Evolutionary conservation across 2,888 invertebrate genomes (phyloP), one percentile per base, ranked within the genome.

Genomic region (Sphaerolaimus hirsutus): DNA sequence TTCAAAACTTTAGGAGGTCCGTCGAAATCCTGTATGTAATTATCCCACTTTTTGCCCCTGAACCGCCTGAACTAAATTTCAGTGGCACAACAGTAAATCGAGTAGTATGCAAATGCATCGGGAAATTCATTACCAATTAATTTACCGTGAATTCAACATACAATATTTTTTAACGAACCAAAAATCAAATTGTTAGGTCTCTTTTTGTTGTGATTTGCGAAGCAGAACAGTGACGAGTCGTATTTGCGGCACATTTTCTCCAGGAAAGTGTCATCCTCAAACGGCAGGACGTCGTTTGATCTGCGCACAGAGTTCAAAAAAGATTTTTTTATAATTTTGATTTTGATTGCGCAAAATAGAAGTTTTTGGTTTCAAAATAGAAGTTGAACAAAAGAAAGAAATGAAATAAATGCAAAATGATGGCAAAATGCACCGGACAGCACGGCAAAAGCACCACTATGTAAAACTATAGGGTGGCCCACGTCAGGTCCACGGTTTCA

Each of bases 151-250:
- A n/a, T n/a, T n/a, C n/a, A n/a, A n/a, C n/a, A n/a, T n/a, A n/a
- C n/a, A n/a, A n/a, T n/a, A n/a, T n/a, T n/a, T n/a, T n/a, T n/a
- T n/a, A n/a, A 23, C 41, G 7, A 2, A 41, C 87, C 89, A 46
- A 91, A 63, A 27, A 89, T 70, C 41, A 93, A 66, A 67, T 89
- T 91, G 61, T 89, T 75, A 0, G 91, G 91, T 17, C 89, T 72
- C 21, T 97, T 97, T 66, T 97, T 97, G 44, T 78, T 81, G 60
- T 89, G 81, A 1, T 81, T 80, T 2, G 79, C 83, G 61, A 89
- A 79, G 52, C 81, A 74, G 66, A 97, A 97, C 26, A 93, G 65
- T 0, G 87, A 76, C 17, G 82, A 75, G 66, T 93, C 84, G 61
- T 78, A 75, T 66, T 86, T 89, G 56, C 74, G 43, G 37, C 78